Percentiles rank a stretch among this genome's conserved stretches.
These are phyloP conservation scores for Agonopterix subpropinquella DNA, from an alignment of 2,888 invertebrate genomes.

Conservation along the genomic window DNA sequence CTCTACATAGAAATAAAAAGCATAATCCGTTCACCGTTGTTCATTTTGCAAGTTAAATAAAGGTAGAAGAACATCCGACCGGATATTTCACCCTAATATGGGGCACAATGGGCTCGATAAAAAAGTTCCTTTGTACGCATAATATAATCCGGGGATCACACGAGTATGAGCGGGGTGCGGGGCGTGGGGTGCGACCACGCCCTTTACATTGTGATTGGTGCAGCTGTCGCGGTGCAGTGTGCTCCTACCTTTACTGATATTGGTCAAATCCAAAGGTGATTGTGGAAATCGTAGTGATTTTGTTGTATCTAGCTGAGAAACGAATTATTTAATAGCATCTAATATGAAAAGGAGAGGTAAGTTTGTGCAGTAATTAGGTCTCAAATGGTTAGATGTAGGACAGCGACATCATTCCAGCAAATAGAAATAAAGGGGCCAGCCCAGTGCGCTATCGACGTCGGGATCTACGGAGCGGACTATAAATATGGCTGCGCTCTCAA, in stretches of 20 bases:
- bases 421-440: slow-evolving; percentile 50
- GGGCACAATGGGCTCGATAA: slow-evolving; percentile 64
- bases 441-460: slow-evolving; percentile 36
- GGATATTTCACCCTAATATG: slow-evolving; percentile 71
- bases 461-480: slow-evolving; percentile 46
- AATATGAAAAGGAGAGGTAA: not conserved
- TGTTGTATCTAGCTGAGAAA: not conserved
- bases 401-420: slow-evolving; percentile 36
- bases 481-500: slow-evolving; percentile 59
- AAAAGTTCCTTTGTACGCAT: slow-evolving; percentile 68
- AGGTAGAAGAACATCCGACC: slow-evolving; percentile 72
- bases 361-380: not conserved
- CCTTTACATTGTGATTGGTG: slow-evolving; percentile 73
- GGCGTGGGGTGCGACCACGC: slow-evolving; percentile 52
- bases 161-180: slow-evolving; percentile 23
- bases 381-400: slow-evolving; percentile 9
- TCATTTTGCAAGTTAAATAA: slow-evolving; percentile 56
- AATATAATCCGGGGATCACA: slow-evolving; percentile 67
- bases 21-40: slow-evolving; percentile 57
- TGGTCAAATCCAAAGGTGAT: not conserved
- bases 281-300: not conserved
- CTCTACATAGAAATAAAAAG: slow-evolving; percentile 17
- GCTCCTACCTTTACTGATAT: slow-evolving; percentile 35
- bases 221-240: slow-evolving; percentile 63
- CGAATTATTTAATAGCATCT: not conserved